Base-by-base conservation (phyloP, 2,888 invertebrate genomes). In the Drosophila anomelani region DNA sequence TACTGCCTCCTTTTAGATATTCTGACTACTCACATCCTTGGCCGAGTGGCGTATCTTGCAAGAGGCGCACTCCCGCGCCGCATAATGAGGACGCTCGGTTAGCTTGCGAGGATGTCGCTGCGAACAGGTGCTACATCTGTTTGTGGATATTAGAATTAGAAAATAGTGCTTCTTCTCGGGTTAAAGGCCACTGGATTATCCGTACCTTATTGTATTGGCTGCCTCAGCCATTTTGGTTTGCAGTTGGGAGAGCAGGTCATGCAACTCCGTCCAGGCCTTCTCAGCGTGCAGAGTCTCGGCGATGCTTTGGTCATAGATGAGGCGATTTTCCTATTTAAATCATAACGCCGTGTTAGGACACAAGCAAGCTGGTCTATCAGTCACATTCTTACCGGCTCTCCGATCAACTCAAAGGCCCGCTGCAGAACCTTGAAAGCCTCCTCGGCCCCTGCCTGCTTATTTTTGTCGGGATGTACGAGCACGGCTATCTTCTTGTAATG, bases 401-500 rank as follows among this genome's bases (percentile, higher is more conserved):
- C 98, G 83, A 98, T 97, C 91, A 98, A 95, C 92, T 98, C 98
- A 93, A 98, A 98, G 9, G 98, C 98, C 91, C 98, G 97, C 86
- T 97, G 98, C 79, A 98, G 93, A 91, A 98, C 98, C 93, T 98
- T 98, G 92, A 98, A 98, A 41, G 98, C 98, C 93, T 98, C 98
- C 91, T 98, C 98, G 0, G 98, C 98, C 36, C 98, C 98, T 6
- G 98, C 97, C 91, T 97, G 97, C 90, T 96, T 96, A 92, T 98
- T 98, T 93, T 98, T 98, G 91, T 98, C 98, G 0, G 98, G 98
- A 93, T 98, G 98, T 41, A 98, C 98, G 43, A 98, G 94, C 88
- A 98, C 96, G 10, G 98, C 98, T 92, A 98, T 98, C 85, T 96
- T 95, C 89, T 98, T 96, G 93, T 98, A 98, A 93, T 98, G 98